Evolutionary conservation across 2,797 vertebrate species (phyloP), one percentile per base, ranked within the genome.

Genomic region (Crenuchus spilurus): DNA sequence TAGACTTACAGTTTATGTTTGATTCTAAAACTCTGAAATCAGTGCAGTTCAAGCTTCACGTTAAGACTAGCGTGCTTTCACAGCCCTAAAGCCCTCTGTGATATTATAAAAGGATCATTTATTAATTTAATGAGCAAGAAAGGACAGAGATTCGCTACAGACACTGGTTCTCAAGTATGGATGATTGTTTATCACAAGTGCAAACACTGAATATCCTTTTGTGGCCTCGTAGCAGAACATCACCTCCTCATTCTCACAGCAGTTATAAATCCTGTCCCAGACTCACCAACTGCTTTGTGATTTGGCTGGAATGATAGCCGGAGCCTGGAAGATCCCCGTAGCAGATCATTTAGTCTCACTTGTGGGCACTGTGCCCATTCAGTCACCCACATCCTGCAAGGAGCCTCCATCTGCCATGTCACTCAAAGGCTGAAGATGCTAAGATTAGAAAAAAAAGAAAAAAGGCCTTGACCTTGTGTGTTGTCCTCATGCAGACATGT

Each of bases 261-360:
- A 33, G 20, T 57, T 26, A 55, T 58, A 37, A 62, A 74, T 52
- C 18, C n/a, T 35, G 26, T 44, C 46, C 65, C 48, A 54, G 70
- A 58, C 11, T 20, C 24, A 26, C 31, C 33, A 42, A 42, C 49
- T 24, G 30, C 37, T 37, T 39, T 31, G 52, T 37, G 64, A 75
- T 31, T 30, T 63, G 6, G 49, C 24, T 39, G 73, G 86, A 90
- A 88, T 85, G 85, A 80, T 37, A 64, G 61, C 76, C 3, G 52
- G 80, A 88, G 83, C 69, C 83, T 63, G 72, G 63, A 83, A 82
- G 85, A 85, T 77, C 60, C 65, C 86, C 68, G 16, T 85, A 65
- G 60, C 82, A 77, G 86, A 90, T 88, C 76, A 76, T 76, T 87
- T 83, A 46, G 78, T 88, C 74, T 87, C 76, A 58, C 77, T 79